Conservation (phyloP, 2,888 invertebrate species). For the Stenodema calcarata region DNA sequence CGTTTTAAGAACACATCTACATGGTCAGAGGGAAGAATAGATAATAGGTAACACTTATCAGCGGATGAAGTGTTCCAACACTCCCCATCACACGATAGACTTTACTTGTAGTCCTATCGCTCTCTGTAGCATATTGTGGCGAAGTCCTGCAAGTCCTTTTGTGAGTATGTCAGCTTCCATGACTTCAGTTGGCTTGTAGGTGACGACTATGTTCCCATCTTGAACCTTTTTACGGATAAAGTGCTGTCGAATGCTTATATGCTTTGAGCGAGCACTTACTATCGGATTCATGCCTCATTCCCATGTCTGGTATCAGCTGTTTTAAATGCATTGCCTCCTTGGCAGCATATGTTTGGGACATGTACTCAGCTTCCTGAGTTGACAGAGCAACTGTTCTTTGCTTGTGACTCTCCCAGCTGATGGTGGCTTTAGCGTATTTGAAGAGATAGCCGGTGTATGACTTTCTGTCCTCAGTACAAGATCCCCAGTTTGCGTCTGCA, state of each 20-base stretch:
- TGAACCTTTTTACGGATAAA: neutral
- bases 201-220: neutral
- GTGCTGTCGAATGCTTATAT: neutral
- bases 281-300: neutral
- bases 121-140: no score
- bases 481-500: slow-evolving; percentile 43
- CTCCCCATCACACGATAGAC: no score
- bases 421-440: neutral
- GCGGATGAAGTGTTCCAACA: no score
- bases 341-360: slow-evolving; percentile 3
- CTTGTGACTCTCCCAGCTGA: slow-evolving; percentile 43
- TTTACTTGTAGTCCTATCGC: no score
- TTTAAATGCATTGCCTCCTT: slow-evolving; percentile 6
- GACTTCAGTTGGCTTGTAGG: neutral
- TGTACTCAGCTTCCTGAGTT: slow-evolving; percentile 40
- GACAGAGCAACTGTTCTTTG: slow-evolving; percentile 38
- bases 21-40: no score
- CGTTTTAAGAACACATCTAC: no score
- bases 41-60: no score
- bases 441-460: slow-evolving; percentile 38
- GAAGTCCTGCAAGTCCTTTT: no score
- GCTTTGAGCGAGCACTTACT: neutral
- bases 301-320: neutral
- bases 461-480: neutral
- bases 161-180: slow-evolving; percentile 26